phyloP scores from a whole-genome alignment of 1,140 invertebrate genomes.

The Solenopsis invicta region DNA sequence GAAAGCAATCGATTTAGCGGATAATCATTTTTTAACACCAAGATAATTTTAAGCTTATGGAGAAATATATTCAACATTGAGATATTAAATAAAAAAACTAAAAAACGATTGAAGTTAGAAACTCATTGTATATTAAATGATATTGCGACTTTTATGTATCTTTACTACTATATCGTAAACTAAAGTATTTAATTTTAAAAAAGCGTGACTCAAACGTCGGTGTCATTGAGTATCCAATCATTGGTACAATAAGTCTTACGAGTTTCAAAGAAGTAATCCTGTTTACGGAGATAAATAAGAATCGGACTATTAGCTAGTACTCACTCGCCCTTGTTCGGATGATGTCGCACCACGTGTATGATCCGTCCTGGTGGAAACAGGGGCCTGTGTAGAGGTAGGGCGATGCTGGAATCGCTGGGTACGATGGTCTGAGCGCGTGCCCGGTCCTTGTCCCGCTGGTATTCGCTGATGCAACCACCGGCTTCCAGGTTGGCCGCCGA shows the following conservation, averaged over 20 bases:
- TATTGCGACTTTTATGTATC: neutral
- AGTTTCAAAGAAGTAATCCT: slow-evolving; percentile 19
- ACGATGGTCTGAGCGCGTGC: slow-evolving; percentile 89
- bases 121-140: neutral
- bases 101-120: neutral
- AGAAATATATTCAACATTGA: neutral
- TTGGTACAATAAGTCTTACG: neutral
- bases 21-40: neutral
- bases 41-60: neutral
- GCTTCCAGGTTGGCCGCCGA: slow-evolving; percentile 90
- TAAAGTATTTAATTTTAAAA: neutral
- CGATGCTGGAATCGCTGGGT: slow-evolving; percentile 91
- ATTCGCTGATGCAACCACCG: slow-evolving; percentile 89
- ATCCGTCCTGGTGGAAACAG: slow-evolving; percentile 96
- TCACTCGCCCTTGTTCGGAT: slow-evolving; percentile 94
- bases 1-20: neutral
- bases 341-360: slow-evolving; percentile 96
- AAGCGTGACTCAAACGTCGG: neutral
- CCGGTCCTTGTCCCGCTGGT: slow-evolving; percentile 88
- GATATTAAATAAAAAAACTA: slow-evolving; percentile 12
- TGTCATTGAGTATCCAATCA: neutral
- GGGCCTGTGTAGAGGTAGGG: slow-evolving; percentile 93
- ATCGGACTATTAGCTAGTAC: slow-evolving; percentile 81
- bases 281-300: neutral
- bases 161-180: neutral